A percentile compares a stretch with the other conserved stretches of the same genome.
These are phyloP conservation scores for Enteromius treurensis DNA, from an alignment of 2,797 vertebrate species.

Conservation along the genomic window DNA sequence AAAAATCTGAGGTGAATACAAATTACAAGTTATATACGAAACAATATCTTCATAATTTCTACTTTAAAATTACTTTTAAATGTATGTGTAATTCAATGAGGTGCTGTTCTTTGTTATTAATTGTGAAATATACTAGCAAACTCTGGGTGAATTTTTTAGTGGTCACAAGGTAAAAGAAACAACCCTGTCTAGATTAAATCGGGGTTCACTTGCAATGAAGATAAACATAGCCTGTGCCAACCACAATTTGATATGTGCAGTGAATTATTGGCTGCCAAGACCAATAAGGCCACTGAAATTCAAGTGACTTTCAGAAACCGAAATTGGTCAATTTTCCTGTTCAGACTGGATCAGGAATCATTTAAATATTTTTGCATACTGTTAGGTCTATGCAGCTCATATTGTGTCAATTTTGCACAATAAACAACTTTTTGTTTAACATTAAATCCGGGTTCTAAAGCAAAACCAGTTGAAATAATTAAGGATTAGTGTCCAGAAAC, in stretches of 20 bases:
- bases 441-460: neutral
- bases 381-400: neutral
- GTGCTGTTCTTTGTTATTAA: neutral
- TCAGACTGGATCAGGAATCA: neutral
- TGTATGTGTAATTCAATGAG: neutral
- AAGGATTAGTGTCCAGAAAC: neutral
- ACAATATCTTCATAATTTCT: neutral
- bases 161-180: conserved; percentile 9
- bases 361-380: neutral
- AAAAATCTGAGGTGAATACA: neutral
- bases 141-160: neutral
- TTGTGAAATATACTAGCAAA: neutral
- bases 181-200: conserved; percentile 5
- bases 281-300: neutral
- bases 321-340: neutral
- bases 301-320: conserved; percentile 1
- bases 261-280: conserved; percentile 3
- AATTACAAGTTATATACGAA: neutral
- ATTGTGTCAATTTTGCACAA: neutral
- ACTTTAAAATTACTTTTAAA: neutral
- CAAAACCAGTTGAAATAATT: neutral
- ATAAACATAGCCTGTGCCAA: conserved; percentile 14
- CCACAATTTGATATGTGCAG: conserved; percentile 22
- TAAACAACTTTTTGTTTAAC: neutral
- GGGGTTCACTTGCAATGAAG: neutral